Evolutionary conservation across 30 jellyfish, hydroid and myxozoan species (phyloP).

Genomic region (Cassiopea xamachana): DNA sequence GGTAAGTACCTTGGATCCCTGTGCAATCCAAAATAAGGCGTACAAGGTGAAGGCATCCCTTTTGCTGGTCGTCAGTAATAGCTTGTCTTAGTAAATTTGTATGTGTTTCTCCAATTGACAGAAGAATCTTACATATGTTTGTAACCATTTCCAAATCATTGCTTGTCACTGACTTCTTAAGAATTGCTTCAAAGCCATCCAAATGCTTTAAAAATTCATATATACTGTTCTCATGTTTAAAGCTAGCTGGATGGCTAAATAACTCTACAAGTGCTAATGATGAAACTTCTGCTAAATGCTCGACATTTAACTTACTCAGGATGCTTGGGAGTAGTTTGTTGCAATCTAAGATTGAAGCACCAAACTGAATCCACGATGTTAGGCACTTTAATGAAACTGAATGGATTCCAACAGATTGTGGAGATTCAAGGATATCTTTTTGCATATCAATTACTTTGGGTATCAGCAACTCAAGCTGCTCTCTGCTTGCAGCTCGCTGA

Average conservation of each 20-base stretch:
- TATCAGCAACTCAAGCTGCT: slow-evolving; percentile 29
- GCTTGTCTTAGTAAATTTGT: slow-evolving; percentile 66
- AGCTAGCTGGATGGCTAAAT: slow-evolving; percentile 82
- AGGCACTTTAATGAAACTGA: slow-evolving; percentile 56
- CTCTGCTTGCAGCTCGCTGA: slow-evolving; percentile 46
- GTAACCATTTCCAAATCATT: slow-evolving; percentile 53
- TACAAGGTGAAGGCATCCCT: slow-evolving; percentile 57
- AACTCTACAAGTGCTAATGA: slow-evolving; percentile 65
- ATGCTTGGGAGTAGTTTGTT: slow-evolving; percentile 50
- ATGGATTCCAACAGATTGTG: not conserved
- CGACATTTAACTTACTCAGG: slow-evolving; percentile 38
- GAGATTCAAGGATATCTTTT: slow-evolving; percentile 24
- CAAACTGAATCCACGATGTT: slow-evolving; percentile 85
- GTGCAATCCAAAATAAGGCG: slow-evolving; percentile 68
- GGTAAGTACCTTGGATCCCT: slow-evolving; percentile 71
- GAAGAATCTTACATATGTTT: slow-evolving; percentile 64
- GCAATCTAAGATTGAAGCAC: slow-evolving; percentile 74
- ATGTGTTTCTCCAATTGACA: slow-evolving; percentile 83
- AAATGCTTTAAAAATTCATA: slow-evolving; percentile 55
- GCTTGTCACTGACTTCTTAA: slow-evolving; percentile 42
- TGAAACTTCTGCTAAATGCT: slow-evolving; percentile 31
- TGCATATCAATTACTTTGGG: slow-evolving; percentile 56
- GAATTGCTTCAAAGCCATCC: slow-evolving; percentile 52
- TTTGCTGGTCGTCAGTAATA: slow-evolving; percentile 61
- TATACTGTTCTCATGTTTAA: slow-evolving; percentile 70